A percentile compares a stretch with the other conserved stretches of the same genome.
These are phyloP conservation scores for Hypanus sabinus DNA, from an alignment of 2,113 vertebrate species.

Conservation along the genomic window DNA sequence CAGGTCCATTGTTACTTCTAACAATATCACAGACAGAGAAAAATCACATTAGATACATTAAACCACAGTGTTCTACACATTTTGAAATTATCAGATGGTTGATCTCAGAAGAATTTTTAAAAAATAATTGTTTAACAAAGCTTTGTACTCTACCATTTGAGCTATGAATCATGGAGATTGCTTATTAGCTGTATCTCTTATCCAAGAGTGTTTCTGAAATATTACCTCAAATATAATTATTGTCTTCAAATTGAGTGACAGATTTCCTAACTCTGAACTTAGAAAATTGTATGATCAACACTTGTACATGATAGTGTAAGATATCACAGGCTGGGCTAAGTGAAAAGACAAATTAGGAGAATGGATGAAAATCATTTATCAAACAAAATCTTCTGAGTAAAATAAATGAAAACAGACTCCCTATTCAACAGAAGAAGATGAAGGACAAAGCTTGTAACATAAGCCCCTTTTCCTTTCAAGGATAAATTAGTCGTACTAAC, in stretches of 20 bases:
- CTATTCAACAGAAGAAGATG: neutral
- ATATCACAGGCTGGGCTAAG: neutral
- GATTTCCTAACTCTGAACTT: neutral
- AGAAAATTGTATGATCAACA: neutral
- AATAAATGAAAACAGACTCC: slow-evolving; percentile 6
- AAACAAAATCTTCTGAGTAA: neutral
- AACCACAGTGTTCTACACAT: neutral
- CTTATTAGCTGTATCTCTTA: neutral
- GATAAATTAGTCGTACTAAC: slow-evolving; percentile 26
- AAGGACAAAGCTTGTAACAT: neutral
- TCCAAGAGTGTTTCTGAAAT: neutral
- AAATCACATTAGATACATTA: neutral
- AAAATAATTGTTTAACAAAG: neutral
- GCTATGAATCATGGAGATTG: neutral
- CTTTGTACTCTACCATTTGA: neutral
- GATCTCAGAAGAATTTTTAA: neutral
- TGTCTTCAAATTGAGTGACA: neutral
- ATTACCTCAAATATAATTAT: neutral
- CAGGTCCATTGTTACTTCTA: neutral
- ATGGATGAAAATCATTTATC: neutral
- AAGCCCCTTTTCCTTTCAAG: neutral
- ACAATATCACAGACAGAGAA: slow-evolving; percentile 5
- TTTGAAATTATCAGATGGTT: slow-evolving; percentile 7
- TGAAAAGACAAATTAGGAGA: neutral
- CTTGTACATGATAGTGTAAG: neutral